Evolutionary conservation across 2,113 vertebrate genomes (phyloP).

Genomic region (Rhodinocichla rosea): DNA sequence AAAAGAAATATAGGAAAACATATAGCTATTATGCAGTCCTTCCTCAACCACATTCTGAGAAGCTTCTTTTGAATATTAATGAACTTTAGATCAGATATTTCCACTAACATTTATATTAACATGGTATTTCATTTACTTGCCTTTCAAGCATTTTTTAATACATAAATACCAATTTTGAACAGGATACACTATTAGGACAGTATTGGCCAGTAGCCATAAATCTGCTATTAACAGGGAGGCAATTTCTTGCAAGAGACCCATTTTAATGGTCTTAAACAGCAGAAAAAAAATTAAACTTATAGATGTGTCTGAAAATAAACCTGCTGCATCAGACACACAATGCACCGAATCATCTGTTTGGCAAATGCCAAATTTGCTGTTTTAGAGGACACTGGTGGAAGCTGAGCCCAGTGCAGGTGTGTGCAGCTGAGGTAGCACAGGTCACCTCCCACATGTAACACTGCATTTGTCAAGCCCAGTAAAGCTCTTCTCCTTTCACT

Average conservation of each 20-base stretch:
- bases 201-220: neutral
- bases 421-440: neutral
- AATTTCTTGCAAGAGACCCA: neutral
- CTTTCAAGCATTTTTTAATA: neutral
- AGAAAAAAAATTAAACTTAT: neutral
- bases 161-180: neutral
- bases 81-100: neutral
- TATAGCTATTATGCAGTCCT: neutral
- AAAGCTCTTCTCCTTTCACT: neutral
- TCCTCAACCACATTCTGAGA: neutral
- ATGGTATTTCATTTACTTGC: neutral
- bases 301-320: neutral
- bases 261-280: neutral
- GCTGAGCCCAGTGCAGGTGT: neutral
- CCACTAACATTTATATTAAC: neutral
- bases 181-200: neutral
- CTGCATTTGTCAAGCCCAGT: neutral
- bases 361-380: neutral
- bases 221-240: neutral
- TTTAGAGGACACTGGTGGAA: neutral
- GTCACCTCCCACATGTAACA: neutral
- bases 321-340: neutral
- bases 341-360: neutral
- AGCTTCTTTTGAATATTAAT: neutral
- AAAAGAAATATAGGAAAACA: neutral